A percentile compares a stretch with the other conserved stretches of the same genome.
Evolutionary conservation across 2,113 vertebrate species (phyloP).

Genomic region (Onychostoma macrolepis): DNA sequence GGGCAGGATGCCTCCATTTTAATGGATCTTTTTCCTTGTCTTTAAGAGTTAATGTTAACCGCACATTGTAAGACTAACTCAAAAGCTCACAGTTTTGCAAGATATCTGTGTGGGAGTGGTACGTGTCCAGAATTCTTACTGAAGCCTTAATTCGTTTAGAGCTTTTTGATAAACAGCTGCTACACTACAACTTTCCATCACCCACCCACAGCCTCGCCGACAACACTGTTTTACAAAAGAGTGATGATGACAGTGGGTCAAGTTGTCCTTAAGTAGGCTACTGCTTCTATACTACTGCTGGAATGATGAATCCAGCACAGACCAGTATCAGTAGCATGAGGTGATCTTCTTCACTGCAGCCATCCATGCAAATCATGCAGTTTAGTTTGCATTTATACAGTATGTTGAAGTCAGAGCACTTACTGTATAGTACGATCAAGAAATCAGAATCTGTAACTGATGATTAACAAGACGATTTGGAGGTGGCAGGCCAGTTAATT

Average conservation of each 20-base stretch:
- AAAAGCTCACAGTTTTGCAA: neutral
- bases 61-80: neutral
- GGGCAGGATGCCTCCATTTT: neutral
- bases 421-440: neutral
- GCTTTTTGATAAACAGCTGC: conserved; percentile 31
- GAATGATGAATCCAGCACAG: neutral
- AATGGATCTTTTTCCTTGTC: neutral
- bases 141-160: conserved; percentile 3
- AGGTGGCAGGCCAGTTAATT: conserved; percentile 59
- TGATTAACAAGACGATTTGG: conserved; percentile 56
- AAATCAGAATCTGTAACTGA: conserved; percentile 51
- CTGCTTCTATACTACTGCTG: neutral
- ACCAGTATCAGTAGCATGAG: neutral
- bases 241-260: neutral
- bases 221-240: conserved; percentile 12
- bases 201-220: conserved; percentile 17
- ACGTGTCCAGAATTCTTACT: neutral
- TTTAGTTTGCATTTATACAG: neutral
- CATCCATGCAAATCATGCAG: neutral
- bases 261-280: neutral
- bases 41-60: neutral
- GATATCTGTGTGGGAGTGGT: conserved; percentile 24
- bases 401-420: neutral
- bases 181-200: conserved; percentile 24
- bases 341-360: neutral